Evolutionary conservation across 2,113 vertebrate species (phyloP).

Genomic region (Aptenodytes forsteri): DNA sequence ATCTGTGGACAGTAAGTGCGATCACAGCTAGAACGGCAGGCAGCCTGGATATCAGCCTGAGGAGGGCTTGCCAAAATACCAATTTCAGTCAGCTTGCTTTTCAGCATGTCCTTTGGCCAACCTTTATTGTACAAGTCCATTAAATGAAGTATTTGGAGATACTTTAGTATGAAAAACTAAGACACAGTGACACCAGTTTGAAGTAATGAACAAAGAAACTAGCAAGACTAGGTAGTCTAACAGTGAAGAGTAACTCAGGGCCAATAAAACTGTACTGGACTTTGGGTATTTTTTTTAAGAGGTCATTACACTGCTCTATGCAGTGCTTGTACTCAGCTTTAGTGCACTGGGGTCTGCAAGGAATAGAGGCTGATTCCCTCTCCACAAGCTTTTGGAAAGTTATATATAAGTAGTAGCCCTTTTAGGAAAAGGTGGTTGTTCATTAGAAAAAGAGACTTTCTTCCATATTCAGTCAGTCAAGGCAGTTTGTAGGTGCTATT

Average conservation of each 20-base stretch:
- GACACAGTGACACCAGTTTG: neutral
- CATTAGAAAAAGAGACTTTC: neutral
- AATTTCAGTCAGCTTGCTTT: neutral
- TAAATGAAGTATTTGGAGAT: neutral
- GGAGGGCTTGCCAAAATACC: neutral
- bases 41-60: neutral
- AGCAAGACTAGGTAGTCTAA: neutral
- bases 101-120: neutral
- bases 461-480: neutral
- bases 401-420: neutral
- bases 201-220: neutral
- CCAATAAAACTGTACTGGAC: neutral
- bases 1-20: neutral
- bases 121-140: neutral
- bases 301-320: neutral
- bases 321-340: neutral
- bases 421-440: neutral
- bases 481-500: neutral
- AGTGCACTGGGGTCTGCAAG: neutral
- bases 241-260: neutral
- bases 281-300: neutral
- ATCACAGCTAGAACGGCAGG: neutral
- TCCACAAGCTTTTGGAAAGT: neutral
- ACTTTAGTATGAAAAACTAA: neutral
- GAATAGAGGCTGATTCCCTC: neutral